phyloP scores from a whole-genome alignment of 2,113 vertebrate species.

The Spea bombifrons region DNA sequence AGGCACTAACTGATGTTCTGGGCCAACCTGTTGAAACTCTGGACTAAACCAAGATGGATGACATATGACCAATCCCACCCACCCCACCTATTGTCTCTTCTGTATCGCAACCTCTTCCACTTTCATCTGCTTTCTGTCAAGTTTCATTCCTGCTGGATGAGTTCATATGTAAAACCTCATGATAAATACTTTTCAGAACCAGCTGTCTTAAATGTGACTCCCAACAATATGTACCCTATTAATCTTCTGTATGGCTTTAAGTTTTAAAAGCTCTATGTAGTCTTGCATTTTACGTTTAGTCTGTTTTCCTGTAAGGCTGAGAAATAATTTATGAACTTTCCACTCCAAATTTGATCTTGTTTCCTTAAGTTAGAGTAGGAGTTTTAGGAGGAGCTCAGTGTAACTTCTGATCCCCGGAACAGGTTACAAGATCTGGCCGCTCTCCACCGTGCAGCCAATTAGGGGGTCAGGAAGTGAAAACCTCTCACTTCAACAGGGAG shows the following conservation, averaged over 20 bases:
- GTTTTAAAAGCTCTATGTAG: neutral
- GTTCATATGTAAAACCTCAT: neutral
- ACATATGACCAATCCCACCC: too few species aligned
- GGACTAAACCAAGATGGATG: too few species aligned
- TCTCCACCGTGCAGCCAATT: neutral
- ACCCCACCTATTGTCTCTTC: too few species aligned
- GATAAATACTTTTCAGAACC: neutral
- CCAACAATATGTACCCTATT: neutral
- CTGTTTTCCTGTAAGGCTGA: constrained; percentile 12
- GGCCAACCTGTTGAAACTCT: too few species aligned
- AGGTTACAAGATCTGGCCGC: neutral
- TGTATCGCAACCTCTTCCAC: too few species aligned
- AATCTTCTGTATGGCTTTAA: constrained; percentile 35
- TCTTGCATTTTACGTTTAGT: neutral
- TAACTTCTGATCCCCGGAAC: neutral
- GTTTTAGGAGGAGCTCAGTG: neutral
- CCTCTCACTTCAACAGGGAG: constrained; percentile 85
- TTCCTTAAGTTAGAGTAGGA: neutral
- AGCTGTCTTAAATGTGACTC: neutral
- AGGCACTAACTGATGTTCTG: too few species aligned
- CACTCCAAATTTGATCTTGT: neutral
- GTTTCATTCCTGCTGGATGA: neutral
- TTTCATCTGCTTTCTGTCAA: too few species aligned
- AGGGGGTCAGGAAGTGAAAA: neutral
- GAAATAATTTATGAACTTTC: constrained; percentile 4